Conservation (phyloP, 2,113 vertebrate genomes). For the Gallinago jamesoni region DNA sequence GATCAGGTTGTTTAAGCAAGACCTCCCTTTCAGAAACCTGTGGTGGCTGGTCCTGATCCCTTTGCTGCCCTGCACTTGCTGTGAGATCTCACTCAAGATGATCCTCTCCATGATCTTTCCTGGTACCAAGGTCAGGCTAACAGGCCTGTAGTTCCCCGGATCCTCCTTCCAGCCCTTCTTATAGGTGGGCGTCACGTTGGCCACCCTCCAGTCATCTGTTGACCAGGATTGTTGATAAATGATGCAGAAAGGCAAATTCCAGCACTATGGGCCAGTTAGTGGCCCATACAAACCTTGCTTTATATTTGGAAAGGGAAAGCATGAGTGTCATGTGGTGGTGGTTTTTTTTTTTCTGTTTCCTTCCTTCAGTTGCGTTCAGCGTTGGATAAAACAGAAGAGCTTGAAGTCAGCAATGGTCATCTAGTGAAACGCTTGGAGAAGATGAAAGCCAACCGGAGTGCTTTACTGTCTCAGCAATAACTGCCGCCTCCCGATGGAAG, state of each 20-base stretch:
- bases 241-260: background rate
- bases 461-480: conserved; percentile 86
- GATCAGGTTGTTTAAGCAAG: no score
- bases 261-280: background rate
- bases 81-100: no score
- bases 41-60: no score
- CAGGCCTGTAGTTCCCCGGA: no score
- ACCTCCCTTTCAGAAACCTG: no score
- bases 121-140: no score
- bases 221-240: no score
- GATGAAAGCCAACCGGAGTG: conserved; percentile 89
- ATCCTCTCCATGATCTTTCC: no score
- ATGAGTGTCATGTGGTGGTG: background rate
- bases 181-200: no score
- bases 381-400: conserved; percentile 91
- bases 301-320: background rate
- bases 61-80: no score
- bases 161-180: no score
- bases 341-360: background rate
- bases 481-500: background rate
- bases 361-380: conserved; percentile 86
- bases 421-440: conserved; percentile 93
- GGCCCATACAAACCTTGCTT: background rate
- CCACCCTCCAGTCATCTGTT: no score
- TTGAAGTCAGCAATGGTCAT: conserved; percentile 94